These are phyloP conservation scores for Otis tarda DNA, from an alignment of 2,113 vertebrate genomes.

Conservation along the genomic window DNA sequence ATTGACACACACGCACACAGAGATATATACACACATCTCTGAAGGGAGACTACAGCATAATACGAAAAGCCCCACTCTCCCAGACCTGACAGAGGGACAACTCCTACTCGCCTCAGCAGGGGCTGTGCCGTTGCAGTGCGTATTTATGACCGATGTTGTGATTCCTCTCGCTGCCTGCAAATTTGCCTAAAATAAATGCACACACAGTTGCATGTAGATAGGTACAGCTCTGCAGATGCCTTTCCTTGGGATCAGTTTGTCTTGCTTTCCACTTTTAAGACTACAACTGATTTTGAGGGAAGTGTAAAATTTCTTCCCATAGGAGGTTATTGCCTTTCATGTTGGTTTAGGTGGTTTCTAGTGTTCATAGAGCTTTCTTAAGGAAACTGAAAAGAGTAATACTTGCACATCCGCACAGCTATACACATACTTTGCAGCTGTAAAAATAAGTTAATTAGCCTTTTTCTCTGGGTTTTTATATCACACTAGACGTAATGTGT, in stretches of 20 bases:
- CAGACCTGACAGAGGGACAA: background rate
- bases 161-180: background rate
- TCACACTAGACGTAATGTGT: background rate
- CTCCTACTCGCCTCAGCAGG: background rate
- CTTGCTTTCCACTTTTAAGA: background rate
- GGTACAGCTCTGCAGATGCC: background rate
- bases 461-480: background rate
- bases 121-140: background rate
- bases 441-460: background rate
- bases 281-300: background rate
- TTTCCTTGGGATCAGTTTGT: background rate
- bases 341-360: background rate
- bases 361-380: background rate
- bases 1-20: too few relatives aligned
- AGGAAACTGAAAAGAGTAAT: background rate
- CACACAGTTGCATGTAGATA: background rate
- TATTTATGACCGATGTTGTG: background rate
- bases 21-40: background rate
- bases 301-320: background rate
- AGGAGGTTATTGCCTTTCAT: background rate
- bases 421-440: background rate
- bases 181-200: slow-evolving; percentile 7
- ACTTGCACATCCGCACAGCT: background rate
- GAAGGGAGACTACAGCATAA: background rate
- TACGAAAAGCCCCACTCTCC: background rate